These are phyloP conservation scores for Galeopterus variegatus DNA, from an alignment of 2,113 vertebrate species.

Conservation along the genomic window DNA sequence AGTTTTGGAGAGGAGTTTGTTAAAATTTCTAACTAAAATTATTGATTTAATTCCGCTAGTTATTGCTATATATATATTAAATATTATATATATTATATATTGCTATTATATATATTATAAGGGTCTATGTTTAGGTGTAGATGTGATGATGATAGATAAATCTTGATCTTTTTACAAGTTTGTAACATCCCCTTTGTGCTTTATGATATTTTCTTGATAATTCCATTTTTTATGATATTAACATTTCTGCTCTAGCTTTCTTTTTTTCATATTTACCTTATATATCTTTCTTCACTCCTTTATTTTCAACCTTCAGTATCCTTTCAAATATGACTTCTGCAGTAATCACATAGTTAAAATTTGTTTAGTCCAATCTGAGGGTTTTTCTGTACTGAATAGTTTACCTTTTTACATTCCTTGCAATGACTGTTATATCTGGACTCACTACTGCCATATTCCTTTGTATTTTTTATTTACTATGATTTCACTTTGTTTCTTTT, in stretches of 20 bases:
- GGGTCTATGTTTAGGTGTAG: neutral
- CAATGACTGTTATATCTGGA: neutral
- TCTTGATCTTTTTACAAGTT: neutral
- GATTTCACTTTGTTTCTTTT: neutral
- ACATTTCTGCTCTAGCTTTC: neutral
- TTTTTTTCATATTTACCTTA: neutral
- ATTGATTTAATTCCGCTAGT: neutral
- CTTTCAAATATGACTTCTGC: neutral
- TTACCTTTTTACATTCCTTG: neutral
- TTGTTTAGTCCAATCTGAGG: neutral
- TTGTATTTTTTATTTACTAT: neutral
- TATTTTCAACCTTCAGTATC: neutral
- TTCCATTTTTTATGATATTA: neutral
- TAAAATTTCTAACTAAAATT: neutral
- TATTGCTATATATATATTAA: neutral
- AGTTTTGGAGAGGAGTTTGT: neutral
- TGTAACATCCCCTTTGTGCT: neutral
- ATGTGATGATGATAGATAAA: neutral
- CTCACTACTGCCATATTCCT: neutral
- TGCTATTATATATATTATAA: neutral
- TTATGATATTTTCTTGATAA: slow-evolving; percentile 36
- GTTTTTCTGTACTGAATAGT: neutral
- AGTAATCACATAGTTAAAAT: neutral
- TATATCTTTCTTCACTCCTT: neutral
- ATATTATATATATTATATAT: neutral